Base-by-base conservation (phyloP, 2,797 vertebrate species). In the Pygocentrus nattereri region DNA sequence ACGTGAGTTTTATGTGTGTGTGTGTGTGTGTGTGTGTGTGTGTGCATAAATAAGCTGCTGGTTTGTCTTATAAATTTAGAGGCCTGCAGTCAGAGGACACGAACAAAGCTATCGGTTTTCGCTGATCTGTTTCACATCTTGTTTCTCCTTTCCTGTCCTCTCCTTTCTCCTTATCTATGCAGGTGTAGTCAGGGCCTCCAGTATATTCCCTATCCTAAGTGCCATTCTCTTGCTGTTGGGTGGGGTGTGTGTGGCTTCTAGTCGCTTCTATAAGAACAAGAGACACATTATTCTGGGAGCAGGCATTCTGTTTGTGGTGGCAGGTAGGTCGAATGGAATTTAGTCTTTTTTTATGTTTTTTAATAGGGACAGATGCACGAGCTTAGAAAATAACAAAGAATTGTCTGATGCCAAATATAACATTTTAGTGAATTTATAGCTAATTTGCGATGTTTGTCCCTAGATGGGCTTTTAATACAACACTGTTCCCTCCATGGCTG, bases 131-230 rank as follows among this genome's bases (percentile, higher is more conserved):
- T 34, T 61, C 47, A 74, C 52, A 34, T 47, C 15, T 27, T 44
- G 31, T 25, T 44, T 23, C 21, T 64, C 0, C 8, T 18, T n/a
- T 0, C 44, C 31, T 85, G 4, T 19, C 67, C 12, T 0, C 74
- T 52, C 38, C 21, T 85, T 69, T 34, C 34, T 19, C 21, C 59
- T 11, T 75, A 12, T 80, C 13, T 76, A 54, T 7, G 5, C 91
- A 98, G 97, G 97, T 83, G 96, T 98, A 72, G 97, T 98, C 58
- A 93, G 97, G 74, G 97, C 97, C 73, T 98, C 97, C 87, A 98
- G 97, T 89, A 96, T 98, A 92, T 98, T 98, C 90, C 97, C 97
- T 52, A 98, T 98, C 90, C 96, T 98, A 85, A 98, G 97, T 74
- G 97, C 97, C 85, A 96, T 96, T 65, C 93, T 98, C 87, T 93